Evolutionary conservation across 2,113 vertebrate genomes (phyloP).

Genomic region (Apteryx mantelli): DNA sequence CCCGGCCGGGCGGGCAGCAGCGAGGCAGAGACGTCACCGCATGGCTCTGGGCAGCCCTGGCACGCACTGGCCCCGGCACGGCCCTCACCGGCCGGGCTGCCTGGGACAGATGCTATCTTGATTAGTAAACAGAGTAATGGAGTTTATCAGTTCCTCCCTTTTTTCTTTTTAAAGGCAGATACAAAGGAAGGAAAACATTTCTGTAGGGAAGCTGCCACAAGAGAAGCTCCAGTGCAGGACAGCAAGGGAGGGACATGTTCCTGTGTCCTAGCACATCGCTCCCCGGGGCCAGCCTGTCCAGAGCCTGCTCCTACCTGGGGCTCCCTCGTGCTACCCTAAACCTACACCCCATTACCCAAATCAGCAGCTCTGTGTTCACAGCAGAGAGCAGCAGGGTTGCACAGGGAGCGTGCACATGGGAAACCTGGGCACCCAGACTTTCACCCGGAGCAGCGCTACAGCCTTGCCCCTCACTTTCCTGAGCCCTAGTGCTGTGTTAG

Average conservation of each 20-base stretch:
- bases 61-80: background rate
- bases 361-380: background rate
- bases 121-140: background rate
- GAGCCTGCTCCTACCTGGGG: background rate
- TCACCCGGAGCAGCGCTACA: background rate
- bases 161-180: background rate
- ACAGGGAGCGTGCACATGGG: no score
- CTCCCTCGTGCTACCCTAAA: background rate
- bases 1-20: accelerated
- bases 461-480: background rate
- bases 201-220: accelerated
- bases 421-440: background rate
- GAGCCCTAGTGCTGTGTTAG: no score
- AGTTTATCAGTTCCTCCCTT: background rate
- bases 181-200: background rate
- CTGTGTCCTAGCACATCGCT: accelerated
- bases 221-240: background rate
- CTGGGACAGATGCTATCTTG: background rate
- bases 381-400: background rate
- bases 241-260: accelerated
- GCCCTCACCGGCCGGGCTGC: accelerated
- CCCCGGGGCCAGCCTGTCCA: accelerated
- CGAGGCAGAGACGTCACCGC: background rate
- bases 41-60: background rate
- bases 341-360: accelerated